phyloP scores from a whole-genome alignment of 2,113 vertebrate species.

The Phycodurus eques region DNA sequence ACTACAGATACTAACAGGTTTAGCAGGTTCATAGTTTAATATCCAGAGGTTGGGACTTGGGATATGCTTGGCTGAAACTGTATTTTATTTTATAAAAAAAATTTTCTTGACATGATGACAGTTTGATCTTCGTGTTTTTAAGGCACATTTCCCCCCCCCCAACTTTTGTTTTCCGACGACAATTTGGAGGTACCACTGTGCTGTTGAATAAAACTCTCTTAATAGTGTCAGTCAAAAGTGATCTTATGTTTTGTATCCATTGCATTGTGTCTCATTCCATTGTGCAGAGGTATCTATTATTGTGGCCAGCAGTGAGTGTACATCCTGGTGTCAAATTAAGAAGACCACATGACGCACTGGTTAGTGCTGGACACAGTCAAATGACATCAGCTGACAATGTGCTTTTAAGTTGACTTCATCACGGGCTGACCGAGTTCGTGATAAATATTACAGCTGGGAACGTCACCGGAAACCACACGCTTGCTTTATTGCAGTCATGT shows the following conservation, averaged over 20 bases:
- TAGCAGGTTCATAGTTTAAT: not conserved
- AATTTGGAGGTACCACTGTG: not conserved
- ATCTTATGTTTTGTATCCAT: not conserved
- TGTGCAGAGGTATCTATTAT: not conserved
- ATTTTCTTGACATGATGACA: not conserved
- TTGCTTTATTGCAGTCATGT: conserved; percentile 26
- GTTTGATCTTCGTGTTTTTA: not conserved
- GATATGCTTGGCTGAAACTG: too few relatives aligned
- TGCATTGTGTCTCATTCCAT: not conserved
- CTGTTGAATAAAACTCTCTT: not conserved
- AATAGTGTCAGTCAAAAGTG: not conserved
- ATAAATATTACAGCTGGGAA: conserved; percentile 15
- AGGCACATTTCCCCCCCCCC: not conserved
- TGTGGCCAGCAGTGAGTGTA: conserved; percentile 2
- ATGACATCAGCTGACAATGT: conserved; percentile 7
- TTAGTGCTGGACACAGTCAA: conserved; percentile 14
- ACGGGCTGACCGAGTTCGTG: not conserved
- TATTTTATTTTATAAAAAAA: too few relatives aligned
- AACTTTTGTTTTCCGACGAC: not conserved
- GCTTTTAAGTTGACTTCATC: not conserved
- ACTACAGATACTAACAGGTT: not conserved
- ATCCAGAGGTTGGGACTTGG: too few relatives aligned
- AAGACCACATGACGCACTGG: conserved; percentile 28
- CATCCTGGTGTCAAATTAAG: conserved; percentile 28
- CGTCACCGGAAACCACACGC: conserved; percentile 27